A percentile compares a stretch with the other conserved stretches of the same genome.
phyloP scores from a whole-genome alignment of 2,797 vertebrate genomes.

The Lemur catta region DNA sequence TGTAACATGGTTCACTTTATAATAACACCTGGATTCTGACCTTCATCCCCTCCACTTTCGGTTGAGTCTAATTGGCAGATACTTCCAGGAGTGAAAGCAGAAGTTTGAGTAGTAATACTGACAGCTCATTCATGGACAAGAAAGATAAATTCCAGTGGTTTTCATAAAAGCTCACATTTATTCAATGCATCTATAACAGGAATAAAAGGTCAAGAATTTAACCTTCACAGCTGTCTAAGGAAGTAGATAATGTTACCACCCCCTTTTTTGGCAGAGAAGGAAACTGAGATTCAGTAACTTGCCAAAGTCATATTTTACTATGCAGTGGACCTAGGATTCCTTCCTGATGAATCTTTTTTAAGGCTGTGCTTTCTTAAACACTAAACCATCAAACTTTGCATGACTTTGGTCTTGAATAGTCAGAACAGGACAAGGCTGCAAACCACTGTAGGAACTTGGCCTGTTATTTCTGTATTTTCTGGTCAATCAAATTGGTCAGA shows the following conservation, averaged over 20 bases:
- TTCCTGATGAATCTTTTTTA: background rate
- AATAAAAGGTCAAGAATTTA: background rate
- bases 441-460: background rate
- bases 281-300: background rate
- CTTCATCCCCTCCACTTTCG: background rate
- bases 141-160: background rate
- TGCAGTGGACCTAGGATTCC: background rate
- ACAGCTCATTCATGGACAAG: background rate
- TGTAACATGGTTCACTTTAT: background rate
- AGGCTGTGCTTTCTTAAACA: background rate
- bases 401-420: background rate
- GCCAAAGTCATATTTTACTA: background rate
- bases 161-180: background rate
- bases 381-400: background rate
- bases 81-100: background rate
- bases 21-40: background rate
- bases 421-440: background rate
- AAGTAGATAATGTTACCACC: background rate
- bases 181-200: background rate
- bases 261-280: background rate
- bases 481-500: background rate
- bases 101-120: background rate
- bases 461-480: background rate
- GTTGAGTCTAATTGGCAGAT: background rate
- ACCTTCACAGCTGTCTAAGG: background rate